Evolutionary conservation across 2,888 invertebrate species (phyloP).

Genomic region (Syritta pipiens): DNA sequence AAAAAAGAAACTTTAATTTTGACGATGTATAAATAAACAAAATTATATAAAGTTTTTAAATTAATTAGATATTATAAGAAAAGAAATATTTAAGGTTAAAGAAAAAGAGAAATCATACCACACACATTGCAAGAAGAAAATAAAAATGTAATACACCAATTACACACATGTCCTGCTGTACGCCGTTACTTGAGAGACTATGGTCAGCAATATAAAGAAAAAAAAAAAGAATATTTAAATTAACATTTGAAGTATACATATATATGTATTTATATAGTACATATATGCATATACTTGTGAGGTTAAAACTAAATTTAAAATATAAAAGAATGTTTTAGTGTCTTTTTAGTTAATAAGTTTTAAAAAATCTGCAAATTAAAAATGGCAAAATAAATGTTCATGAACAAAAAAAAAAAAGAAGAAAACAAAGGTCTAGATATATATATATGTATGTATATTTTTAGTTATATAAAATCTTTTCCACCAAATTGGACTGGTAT

Average conservation of each 20-base stretch:
- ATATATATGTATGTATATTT: constrained; percentile 5
- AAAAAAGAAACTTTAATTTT: constrained; percentile 49
- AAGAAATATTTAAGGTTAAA: constrained; percentile 36
- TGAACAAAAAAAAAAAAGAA: too few relatives aligned
- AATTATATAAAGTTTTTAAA: constrained; percentile 57
- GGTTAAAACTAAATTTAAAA: constrained; percentile 50
- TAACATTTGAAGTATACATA: constrained; percentile 1
- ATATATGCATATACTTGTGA: constrained; percentile 19
- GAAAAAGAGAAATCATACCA: constrained; percentile 54
- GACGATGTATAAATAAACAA: constrained; percentile 64
- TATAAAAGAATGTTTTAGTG: constrained; percentile 70
- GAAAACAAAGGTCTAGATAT: too few relatives aligned
- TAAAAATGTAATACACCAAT: constrained; percentile 34
- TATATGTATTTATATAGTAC: constrained; percentile 11
- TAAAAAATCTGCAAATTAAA: constrained; percentile 50
- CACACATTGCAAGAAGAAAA: constrained; percentile 33
- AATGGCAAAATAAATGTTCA: constrained; percentile 53
- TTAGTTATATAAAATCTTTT: too few relatives aligned
- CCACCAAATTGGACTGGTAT: neutral
- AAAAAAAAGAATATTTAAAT: constrained; percentile 20
- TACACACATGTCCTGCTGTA: constrained; percentile 55
- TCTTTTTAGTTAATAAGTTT: constrained; percentile 71
- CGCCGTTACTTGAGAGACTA: constrained; percentile 49
- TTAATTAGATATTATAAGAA: constrained; percentile 55
- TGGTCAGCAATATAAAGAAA: constrained; percentile 59